Base-by-base conservation (phyloP, 1,140 invertebrate genomes). In the Stegodyphus mimosarum region DNA sequence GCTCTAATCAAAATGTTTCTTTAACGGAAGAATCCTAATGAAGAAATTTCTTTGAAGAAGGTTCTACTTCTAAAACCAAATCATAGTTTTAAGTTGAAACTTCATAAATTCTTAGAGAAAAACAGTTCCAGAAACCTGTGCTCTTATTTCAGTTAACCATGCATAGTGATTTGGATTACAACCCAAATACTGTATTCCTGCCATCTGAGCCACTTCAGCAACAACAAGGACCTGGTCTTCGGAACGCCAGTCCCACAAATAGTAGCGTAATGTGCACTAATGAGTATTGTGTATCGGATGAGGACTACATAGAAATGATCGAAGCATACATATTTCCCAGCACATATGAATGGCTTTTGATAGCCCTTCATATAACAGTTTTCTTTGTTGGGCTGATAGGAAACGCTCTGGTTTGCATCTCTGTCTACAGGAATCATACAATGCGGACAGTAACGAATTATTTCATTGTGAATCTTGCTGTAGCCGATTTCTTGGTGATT, bases 341-440 rank as follows among this genome's bases (percentile, higher is more conserved):
- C n/a, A 70, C 13, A 13, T 83, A 64, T 64, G 89, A 90, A 87
- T 96, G 94, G 94, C 88, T 94, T 2, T 90, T 96, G 33, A 95
- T 95, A 76, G 92, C 95, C 63, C 95, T 95, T 3, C 96, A 97
- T 88, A 90, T 95, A 64, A 89, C 96, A 15, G 96, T 97, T 7
- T 97, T 97, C 89, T 92, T 95, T 13, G 93, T 96, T 67, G 96
- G 96, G 2, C 91, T 97, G 71, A 93, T 97, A 81, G 96, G 96
- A 63, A 97, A 97, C 90, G 94, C 93, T 89, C 95, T 96, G 89
- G 96, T 97, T 87, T 95, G 97, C 80, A 94, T 95, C 15, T 96
- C 97, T 72, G 95, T 97, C 76, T 94, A 95, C 89, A 93, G 95
- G 51, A 95, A 97, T 91, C 94, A 95, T 86, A 84, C 89, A 33